Conservation (phyloP, 64 coral and sea anemone species). For the Anthopleura sola region DNA sequence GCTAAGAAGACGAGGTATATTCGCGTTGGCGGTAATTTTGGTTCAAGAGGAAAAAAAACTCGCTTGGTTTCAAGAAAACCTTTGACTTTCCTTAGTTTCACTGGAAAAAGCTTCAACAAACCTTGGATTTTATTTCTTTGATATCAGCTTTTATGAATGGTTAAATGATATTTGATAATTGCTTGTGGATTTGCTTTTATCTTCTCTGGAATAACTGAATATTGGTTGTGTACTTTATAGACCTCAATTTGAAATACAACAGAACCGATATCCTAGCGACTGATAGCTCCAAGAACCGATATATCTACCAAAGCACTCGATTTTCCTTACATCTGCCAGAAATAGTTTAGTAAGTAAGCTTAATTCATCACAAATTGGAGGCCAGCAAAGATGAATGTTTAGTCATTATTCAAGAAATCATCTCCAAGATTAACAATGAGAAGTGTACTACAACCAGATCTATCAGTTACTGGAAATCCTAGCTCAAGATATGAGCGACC, state of each 20-base stretch:
- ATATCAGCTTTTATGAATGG: not conserved
- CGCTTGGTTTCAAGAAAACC: not conserved
- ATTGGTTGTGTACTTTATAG: no score
- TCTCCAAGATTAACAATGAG: not conserved
- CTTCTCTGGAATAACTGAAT: not conserved
- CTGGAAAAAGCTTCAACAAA: not conserved
- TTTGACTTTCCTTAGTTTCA: not conserved
- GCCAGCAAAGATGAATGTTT: not conserved
- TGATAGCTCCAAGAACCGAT: no score
- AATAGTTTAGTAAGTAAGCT: not conserved
- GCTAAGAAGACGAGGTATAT: not conserved
- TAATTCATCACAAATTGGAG: not conserved
- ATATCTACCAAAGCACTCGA: not conserved
- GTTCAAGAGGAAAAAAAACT: not conserved
- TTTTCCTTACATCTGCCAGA: not conserved
- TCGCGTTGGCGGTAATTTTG: not conserved
- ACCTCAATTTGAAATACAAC: not conserved
- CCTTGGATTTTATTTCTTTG: not conserved
- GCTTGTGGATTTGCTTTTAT: not conserved
- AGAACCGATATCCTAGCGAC: no score
- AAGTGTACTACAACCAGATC: constrained; percentile 18
- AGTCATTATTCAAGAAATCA: not conserved
- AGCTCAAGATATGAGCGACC: constrained; percentile 40
- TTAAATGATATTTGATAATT: not conserved
- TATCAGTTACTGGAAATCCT: constrained; percentile 50